Conservation (phyloP, 2,113 vertebrate genomes). For the Corydoras sp. region DNA sequence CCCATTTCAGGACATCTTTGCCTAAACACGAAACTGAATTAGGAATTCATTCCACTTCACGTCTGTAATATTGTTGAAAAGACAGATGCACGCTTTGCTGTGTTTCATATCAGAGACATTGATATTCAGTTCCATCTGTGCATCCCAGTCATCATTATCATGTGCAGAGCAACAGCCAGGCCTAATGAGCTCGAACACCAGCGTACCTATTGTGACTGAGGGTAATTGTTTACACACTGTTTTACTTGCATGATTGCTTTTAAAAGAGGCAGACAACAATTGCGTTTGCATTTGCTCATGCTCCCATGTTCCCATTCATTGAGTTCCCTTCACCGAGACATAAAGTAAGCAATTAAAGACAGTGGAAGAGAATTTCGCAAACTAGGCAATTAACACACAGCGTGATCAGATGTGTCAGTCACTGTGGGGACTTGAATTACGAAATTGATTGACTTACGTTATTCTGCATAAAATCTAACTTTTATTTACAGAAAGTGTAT, state of each 20-base stretch:
- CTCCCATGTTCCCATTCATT: constrained; percentile 4
- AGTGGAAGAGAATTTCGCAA: constrained; percentile 10
- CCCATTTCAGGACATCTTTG: not conserved
- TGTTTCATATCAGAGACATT: constrained; percentile 21
- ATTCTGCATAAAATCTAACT: no score
- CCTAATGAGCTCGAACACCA: constrained; percentile 32
- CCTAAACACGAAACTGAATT: not conserved
- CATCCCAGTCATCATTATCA: constrained; percentile 33
- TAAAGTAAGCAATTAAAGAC: constrained; percentile 26
- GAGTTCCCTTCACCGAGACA: constrained; percentile 1
- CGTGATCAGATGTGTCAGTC: constrained; percentile 26
- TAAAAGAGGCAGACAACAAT: constrained; percentile 27
- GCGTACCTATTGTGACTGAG: constrained; percentile 34
- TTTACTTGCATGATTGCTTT: constrained; percentile 25
- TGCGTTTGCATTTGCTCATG: constrained; percentile 24
- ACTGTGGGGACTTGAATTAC: constrained; percentile 17
- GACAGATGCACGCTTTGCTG: constrained; percentile 9
- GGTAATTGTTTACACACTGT: constrained; percentile 40
- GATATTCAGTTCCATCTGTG: constrained; percentile 26
- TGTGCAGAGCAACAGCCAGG: constrained; percentile 26
- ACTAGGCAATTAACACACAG: constrained; percentile 17
- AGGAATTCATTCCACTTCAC: not conserved
- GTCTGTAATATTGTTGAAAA: not conserved
- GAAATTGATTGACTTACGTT: constrained; percentile 23
- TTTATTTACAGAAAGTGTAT: no score